phyloP scores from a whole-genome alignment of 2,888 invertebrate species.

The Agrilus mali region DNA sequence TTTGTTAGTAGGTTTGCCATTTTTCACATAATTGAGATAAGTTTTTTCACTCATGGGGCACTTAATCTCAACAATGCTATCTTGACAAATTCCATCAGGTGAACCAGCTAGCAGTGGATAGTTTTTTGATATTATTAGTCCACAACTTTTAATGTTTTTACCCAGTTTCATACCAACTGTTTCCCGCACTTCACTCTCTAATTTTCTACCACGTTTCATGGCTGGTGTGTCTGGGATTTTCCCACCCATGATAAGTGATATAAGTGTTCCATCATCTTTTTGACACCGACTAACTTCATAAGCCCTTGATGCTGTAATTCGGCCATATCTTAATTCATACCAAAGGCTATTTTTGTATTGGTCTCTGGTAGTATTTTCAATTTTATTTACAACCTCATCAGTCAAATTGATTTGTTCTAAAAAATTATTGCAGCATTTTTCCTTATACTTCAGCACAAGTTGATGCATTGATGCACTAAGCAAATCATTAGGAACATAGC shows the following conservation, averaged over 20 bases:
- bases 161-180: conserved; percentile 1
- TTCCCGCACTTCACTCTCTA: conserved; percentile 6
- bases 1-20: no score
- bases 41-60: no score
- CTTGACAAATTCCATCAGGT: no score
- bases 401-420: no score
- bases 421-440: no score
- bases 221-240: conserved; percentile 6
- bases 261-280: conserved; percentile 2
- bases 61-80: no score
- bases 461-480: no score
- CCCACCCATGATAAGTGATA: conserved; percentile 3
- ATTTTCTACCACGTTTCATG: conserved; percentile 8
- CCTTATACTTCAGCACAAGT: no score
- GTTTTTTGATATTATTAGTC: conserved; percentile 7
- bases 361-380: conserved; percentile 1
- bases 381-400: no score
- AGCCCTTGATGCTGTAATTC: conserved; percentile 4
- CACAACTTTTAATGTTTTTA: conserved; percentile 7
- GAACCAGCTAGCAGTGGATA: background rate
- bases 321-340: conserved; percentile 5
- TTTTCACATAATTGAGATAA: no score
- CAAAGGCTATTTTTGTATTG: conserved; percentile 9
- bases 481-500: no score
- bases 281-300: conserved; percentile 3